phyloP scores from a whole-genome alignment of 2,797 vertebrate genomes.

The Danio albolineatus region DNA sequence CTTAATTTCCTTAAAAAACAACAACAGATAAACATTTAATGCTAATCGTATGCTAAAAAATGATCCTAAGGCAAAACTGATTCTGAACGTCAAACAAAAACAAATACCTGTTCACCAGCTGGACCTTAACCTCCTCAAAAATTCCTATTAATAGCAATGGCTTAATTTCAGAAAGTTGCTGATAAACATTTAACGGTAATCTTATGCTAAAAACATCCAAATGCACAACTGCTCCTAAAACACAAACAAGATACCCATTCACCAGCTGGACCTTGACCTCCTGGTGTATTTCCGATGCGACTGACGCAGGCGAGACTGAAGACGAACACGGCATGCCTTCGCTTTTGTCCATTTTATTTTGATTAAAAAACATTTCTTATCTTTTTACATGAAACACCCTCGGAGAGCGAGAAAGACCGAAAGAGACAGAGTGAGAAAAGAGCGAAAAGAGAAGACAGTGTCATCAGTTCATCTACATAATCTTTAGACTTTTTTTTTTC shows the following conservation, averaged over 20 bases:
- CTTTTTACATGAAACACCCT: conserved; percentile 46
- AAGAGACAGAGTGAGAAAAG: conserved; percentile 45
- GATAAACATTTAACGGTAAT: too few relatives aligned
- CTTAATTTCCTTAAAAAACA: too few relatives aligned
- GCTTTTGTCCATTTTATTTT: conserved; percentile 49
- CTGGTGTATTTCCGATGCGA: background rate
- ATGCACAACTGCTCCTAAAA: too few relatives aligned
- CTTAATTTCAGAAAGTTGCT: too few relatives aligned
- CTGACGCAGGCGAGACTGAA: background rate
- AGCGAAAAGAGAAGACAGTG: conserved; percentile 69
- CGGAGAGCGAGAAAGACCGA: conserved; percentile 30
- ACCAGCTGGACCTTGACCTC: background rate
- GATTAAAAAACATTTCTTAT: conserved; percentile 59
- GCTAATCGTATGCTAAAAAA: too few relatives aligned
- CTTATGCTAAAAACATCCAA: too few relatives aligned
- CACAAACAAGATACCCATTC: background rate
- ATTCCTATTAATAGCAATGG: too few relatives aligned
- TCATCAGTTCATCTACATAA: conserved; percentile 60
- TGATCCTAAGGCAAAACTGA: too few relatives aligned
- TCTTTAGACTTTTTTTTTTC: conserved; percentile 45
- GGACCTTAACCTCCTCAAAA: too few relatives aligned
- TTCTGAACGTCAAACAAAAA: too few relatives aligned
- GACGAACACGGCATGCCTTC: background rate
- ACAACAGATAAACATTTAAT: too few relatives aligned
- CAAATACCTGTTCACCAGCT: too few relatives aligned